Conservation (phyloP, 2,888 invertebrate species). For the Syrphus vitripennis region DNA sequence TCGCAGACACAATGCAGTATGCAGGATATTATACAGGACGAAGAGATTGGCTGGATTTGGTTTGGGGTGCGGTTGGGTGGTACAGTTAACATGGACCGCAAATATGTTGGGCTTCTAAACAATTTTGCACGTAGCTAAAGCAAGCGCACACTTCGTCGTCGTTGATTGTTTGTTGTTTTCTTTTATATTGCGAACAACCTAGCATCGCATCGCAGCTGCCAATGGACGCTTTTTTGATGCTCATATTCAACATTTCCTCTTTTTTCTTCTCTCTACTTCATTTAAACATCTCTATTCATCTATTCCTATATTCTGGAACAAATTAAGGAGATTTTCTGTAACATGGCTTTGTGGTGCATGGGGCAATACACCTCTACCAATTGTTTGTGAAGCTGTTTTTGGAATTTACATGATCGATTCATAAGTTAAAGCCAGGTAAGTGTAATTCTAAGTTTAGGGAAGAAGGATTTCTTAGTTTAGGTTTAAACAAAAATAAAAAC, state of each 20-base stretch:
- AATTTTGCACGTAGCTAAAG: constrained; percentile 65
- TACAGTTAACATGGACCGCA: neutral
- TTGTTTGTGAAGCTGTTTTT: constrained; percentile 26
- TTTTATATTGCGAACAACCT: neutral
- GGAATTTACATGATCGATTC: constrained; percentile 45
- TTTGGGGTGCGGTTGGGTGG: neutral
- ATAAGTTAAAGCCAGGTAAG: too few relatives aligned
- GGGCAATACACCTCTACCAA: constrained; percentile 15
- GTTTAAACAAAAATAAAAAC: too few relatives aligned
- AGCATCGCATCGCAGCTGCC: neutral
- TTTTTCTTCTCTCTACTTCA: neutral
- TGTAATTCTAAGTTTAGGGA: too few relatives aligned
- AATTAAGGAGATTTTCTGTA: constrained; percentile 44
- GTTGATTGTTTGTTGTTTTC: constrained; percentile 40
- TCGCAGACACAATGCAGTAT: constrained; percentile 60
- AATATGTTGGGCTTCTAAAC: constrained; percentile 66
- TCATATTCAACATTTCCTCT: neutral
- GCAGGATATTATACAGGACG: constrained; percentile 1
- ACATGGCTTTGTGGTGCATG: constrained; percentile 36
- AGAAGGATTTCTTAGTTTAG: too few relatives aligned
- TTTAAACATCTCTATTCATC: neutral
- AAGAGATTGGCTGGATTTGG: neutral
- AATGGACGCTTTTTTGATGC: constrained; percentile 2
- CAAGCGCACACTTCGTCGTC: constrained; percentile 50
- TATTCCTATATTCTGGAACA: constrained; percentile 3